Base-by-base conservation (phyloP, 2,888 invertebrate genomes). In the Piscicola geometra region DNA sequence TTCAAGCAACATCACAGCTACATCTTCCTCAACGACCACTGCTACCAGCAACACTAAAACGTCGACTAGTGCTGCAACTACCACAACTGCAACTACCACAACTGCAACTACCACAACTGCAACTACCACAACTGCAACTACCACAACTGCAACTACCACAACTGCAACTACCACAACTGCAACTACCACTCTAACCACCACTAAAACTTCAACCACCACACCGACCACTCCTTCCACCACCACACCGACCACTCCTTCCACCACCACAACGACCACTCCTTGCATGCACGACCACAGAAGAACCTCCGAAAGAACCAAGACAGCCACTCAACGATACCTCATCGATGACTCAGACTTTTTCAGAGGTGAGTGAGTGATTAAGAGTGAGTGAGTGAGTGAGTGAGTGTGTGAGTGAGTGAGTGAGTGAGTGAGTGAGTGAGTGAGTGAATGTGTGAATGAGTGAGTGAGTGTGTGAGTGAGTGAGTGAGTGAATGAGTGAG, bases 251-350 rank as follows among this genome's bases (percentile, higher is more conserved):
- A 30, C 30, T 18, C 21, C 50, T 41, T 28, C 50, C 21, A 71
- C 41, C 5, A 28, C n/a, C 52, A n/a, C n/a, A n/a, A 33, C 72
- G n/a, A 32, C n/a, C 12, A 15, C 41, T 41, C 41, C 52, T 41
- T n/a, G 21, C n/a, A 41, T 36, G 1, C 52, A 66, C 35, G 72
- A 72, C 3, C 52, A 47, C 30, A 56, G 76, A 15, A 71, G 76
- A 3, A 71, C 76, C 1, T 76, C 76, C 1, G 76, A 76, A 30
- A 30, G 76, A 25, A 47, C 66, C n/a, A 76, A 76, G 33, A 76
- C 71, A 25, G 71, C 76, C 9, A 76, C 76, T 25, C 70, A 71
- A 15, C 41, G 76, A 41, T 76, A 76, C 76, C 76, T 76, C 35
- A 76, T 76, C 12, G 76, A 76, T 25, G 76, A 76, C 25, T 64